Conservation (phyloP, 1,140 invertebrate genomes). For the Schlechtendalia chinensis region DNA sequence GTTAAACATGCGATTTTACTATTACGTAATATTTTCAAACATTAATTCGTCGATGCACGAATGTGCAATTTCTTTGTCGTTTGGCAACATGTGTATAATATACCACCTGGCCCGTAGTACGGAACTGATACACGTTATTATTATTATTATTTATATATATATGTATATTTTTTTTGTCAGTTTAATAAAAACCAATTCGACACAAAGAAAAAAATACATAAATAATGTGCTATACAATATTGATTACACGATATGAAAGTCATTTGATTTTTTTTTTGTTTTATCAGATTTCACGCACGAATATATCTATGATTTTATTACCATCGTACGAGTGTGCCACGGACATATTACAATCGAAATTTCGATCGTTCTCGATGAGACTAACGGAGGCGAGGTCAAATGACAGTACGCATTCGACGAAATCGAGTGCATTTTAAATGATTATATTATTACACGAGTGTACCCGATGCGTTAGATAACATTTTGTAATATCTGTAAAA, state of each 20-base stretch:
- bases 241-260: neutral
- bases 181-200: neutral
- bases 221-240: neutral
- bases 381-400: too few relatives aligned
- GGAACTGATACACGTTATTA: neutral
- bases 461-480: neutral
- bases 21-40: neutral
- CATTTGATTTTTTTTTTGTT: neutral
- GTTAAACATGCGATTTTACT: constrained; percentile 1
- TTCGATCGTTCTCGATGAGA: neutral
- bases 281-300: neutral
- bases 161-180: neutral
- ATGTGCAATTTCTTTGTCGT: constrained; percentile 11
- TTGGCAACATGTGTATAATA: neutral
- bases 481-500: neutral
- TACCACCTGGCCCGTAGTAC: neutral
- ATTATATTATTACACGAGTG: neutral
- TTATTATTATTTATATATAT: too few relatives aligned
- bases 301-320: neutral
- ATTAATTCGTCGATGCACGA: constrained; percentile 12
- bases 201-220: neutral
- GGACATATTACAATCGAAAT: neutral
- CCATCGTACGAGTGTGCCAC: too few relatives aligned
- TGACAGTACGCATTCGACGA: neutral
- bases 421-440: constrained; percentile 17